A percentile compares a stretch with the other conserved stretches of the same genome.
Conservation (phyloP, 2,113 vertebrate species). For the Sisor rabdophorus region DNA sequence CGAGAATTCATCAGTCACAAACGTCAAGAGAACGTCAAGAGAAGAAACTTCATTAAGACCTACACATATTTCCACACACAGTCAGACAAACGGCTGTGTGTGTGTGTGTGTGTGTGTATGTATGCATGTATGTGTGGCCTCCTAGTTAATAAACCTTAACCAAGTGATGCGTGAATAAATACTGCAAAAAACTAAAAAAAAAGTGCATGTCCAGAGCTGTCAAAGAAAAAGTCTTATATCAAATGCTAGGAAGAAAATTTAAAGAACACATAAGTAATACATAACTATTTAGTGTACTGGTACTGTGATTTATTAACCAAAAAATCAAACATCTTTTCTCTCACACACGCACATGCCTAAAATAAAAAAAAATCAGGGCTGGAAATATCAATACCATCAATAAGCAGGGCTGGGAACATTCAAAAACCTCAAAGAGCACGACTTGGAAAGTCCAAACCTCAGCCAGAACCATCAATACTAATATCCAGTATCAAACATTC, state of each 20-base stretch:
- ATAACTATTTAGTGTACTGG: not conserved
- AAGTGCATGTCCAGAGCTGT: not conserved
- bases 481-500: not conserved
- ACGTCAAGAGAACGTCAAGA: slow-evolving; percentile 34
- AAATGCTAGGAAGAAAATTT: too few relatives aligned
- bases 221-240: not conserved
- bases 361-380: not conserved
- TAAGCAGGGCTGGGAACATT: not conserved
- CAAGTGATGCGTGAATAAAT: not conserved
- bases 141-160: not conserved
- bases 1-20: slow-evolving; percentile 29
- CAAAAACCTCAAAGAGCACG: not conserved
- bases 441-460: not conserved
- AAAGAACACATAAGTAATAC: too few relatives aligned
- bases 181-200: not conserved
- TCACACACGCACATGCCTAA: too few relatives aligned
- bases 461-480: not conserved
- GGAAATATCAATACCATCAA: not conserved
- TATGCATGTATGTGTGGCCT: too few relatives aligned
- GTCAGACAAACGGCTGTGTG: too few relatives aligned
- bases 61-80: slow-evolving; percentile 1
- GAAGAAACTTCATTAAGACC: slow-evolving; percentile 21
- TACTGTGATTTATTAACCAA: too few relatives aligned
- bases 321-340: not conserved
- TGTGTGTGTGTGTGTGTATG: too few relatives aligned